Base-by-base conservation (phyloP, 2,888 invertebrate species). In the Helobdella robusta region DNA sequence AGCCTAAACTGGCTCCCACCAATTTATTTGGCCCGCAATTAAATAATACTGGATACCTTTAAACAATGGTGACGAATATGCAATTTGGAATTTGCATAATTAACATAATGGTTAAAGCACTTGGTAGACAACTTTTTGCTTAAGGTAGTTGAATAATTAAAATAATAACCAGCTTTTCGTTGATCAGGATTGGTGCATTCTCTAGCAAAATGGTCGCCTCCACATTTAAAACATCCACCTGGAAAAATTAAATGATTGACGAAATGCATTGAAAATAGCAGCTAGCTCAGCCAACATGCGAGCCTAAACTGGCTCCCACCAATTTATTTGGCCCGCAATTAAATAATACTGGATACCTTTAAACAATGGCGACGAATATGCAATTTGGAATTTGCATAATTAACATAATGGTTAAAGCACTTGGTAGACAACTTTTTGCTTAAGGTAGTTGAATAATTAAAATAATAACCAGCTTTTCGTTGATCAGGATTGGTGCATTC, bases 171-270 rank as follows among this genome's bases (percentile, higher is more conserved):
- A 6, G n/a, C 11, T 5, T 25, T 25, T 48, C 25, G 23, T 1
- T 56, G 4, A 6, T 20, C 44, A 25, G 32, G 36, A 20, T 72
- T 72, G 5, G 74, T 73, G 68, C 76, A 76, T 50, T 76, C 75
- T 60, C 73, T 63, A 3, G 75, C 68, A 46, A 74, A 68, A 64
- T 76, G 76, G 15, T 74, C 75, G 8, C 75, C 73, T 34, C 74
- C 73, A 70, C 76, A 76, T 64, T 76, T 75, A 66, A 68, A 72
- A 64, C 75, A 75, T 0, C 72, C 72, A n/a, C 20, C 34, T 5
- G 20, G n/a, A 8, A 58, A 56, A 25, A 23, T 46, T 61, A 23
- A 5, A 59, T 36, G 5, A n/a, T 2, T 5, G 30, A 25, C n/a
- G 30, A 28, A 8, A 6, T 11, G 30, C 5, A 2, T 2, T 59